Conservation (phyloP, 1,140 invertebrate genomes). For the Periplaneta americana region DNA sequence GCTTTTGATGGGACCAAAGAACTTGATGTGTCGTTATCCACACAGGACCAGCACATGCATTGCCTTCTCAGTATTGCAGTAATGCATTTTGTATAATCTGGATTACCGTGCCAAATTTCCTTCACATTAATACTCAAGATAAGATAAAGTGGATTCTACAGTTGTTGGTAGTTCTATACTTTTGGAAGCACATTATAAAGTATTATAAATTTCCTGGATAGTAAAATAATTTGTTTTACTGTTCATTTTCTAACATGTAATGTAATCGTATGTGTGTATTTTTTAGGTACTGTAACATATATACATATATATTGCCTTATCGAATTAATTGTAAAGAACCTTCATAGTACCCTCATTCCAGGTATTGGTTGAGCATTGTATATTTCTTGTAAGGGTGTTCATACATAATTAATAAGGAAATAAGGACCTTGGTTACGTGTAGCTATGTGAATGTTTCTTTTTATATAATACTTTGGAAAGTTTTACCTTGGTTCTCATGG, state of each 20-base stretch:
- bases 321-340: not conserved
- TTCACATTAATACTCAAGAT: not conserved
- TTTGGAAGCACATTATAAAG: not conserved
- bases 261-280: not conserved
- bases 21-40: not conserved
- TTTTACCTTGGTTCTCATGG: too few species aligned
- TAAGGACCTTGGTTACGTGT: not conserved
- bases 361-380: not conserved
- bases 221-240: not conserved
- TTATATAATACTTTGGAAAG: not conserved
- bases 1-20: not conserved
- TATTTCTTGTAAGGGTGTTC: not conserved
- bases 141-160: not conserved
- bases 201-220: too few species aligned
- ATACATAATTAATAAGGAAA: too few species aligned
- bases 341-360: not conserved
- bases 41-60: not conserved
- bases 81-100: slow-evolving; percentile 5
- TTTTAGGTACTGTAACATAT: not conserved
- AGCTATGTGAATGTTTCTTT: not conserved
- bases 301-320: not conserved
- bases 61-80: slow-evolving; percentile 8
- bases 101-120: slow-evolving; percentile 11
- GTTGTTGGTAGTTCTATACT: not conserved
- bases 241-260: not conserved